These are phyloP conservation scores for Cheilosia vernalis DNA, from an alignment of 2,888 invertebrate species.

Conservation along the genomic window DNA sequence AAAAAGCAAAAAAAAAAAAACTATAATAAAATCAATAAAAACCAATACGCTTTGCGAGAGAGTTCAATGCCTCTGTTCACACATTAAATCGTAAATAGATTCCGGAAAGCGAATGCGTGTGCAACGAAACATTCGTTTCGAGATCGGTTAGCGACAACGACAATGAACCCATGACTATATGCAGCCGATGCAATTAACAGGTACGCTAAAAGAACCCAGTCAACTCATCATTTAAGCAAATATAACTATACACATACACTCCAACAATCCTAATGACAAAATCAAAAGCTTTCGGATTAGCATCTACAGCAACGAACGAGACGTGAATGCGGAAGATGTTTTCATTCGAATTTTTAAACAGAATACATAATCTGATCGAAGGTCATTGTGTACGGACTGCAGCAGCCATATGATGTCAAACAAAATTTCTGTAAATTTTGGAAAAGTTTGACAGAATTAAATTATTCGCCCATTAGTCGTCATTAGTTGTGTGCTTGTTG, in stretches of 20 bases:
- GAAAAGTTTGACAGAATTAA: slow-evolving; percentile 11
- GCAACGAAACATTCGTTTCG: background rate
- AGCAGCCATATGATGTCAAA: slow-evolving; percentile 6
- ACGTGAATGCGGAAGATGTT: slow-evolving; percentile 34
- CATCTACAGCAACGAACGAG: slow-evolving; percentile 9
- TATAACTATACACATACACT: background rate
- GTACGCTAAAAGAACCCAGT: background rate
- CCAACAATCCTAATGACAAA: background rate
- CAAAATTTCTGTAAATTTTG: background rate
- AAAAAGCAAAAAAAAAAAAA: background rate
- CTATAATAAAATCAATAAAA: background rate
- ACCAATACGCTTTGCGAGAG: background rate
- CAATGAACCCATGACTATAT: slow-evolving; percentile 30
- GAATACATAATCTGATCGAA: slow-evolving; percentile 20
- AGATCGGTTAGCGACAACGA: background rate
- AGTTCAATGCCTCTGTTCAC: slow-evolving; percentile 37
- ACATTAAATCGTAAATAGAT: slow-evolving; percentile 1
- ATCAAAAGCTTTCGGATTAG: background rate
- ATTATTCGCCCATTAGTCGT: background rate
- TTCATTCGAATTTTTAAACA: slow-evolving; percentile 24
- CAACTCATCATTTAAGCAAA: slow-evolving; percentile 11
- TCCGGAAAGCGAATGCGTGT: background rate
- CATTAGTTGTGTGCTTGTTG: background rate
- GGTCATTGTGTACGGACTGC: slow-evolving; percentile 20
- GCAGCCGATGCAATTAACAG: slow-evolving; percentile 29